phyloP scores from a whole-genome alignment of 2,888 invertebrate species.

The Drosophila setosimentum region DNA sequence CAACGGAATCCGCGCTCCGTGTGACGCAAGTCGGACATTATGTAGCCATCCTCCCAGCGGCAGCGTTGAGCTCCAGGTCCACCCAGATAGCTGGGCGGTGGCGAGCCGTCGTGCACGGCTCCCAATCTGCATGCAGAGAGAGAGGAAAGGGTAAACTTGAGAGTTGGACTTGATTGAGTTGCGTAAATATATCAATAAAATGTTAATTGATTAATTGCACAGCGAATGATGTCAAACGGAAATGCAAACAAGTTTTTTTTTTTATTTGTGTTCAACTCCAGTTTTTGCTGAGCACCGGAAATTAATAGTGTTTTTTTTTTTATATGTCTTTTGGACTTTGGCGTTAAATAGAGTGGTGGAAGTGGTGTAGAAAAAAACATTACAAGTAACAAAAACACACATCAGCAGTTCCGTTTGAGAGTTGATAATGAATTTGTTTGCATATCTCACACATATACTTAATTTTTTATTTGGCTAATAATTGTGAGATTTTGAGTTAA shows the following conservation, averaged over 20 bases:
- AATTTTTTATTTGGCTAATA: neutral
- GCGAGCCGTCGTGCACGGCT: slow-evolving; percentile 98
- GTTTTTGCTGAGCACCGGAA: slow-evolving; percentile 50
- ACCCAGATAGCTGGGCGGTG: slow-evolving; percentile 96
- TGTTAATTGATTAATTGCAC: slow-evolving; percentile 73
- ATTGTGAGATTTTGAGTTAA: neutral
- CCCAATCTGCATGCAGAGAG: slow-evolving; percentile 89
- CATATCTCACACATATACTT: neutral
- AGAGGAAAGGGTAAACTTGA: slow-evolving; percentile 2
- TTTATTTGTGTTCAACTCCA: slow-evolving; percentile 37
- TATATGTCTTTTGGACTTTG: slow-evolving; percentile 11
- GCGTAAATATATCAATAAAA: slow-evolving; percentile 48
- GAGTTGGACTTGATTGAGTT: slow-evolving; percentile 28
- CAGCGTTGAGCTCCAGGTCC: slow-evolving; percentile 98
- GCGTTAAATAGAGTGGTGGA: slow-evolving; percentile 30
- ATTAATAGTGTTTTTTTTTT: slow-evolving; percentile 35
- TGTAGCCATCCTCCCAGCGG: slow-evolving; percentile 98
- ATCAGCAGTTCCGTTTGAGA: slow-evolving; percentile 31
- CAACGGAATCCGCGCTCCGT: slow-evolving; percentile 97
- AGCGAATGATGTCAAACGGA: slow-evolving; percentile 74
- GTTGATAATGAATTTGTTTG: slow-evolving; percentile 18
- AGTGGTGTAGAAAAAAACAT: slow-evolving; percentile 5
- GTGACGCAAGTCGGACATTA: slow-evolving; percentile 97
- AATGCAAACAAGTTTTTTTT: slow-evolving; percentile 72
- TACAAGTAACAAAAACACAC: slow-evolving; percentile 6